Base-by-base conservation (phyloP, 1,140 invertebrate species). In the Phenacoccus solenopsis region DNA sequence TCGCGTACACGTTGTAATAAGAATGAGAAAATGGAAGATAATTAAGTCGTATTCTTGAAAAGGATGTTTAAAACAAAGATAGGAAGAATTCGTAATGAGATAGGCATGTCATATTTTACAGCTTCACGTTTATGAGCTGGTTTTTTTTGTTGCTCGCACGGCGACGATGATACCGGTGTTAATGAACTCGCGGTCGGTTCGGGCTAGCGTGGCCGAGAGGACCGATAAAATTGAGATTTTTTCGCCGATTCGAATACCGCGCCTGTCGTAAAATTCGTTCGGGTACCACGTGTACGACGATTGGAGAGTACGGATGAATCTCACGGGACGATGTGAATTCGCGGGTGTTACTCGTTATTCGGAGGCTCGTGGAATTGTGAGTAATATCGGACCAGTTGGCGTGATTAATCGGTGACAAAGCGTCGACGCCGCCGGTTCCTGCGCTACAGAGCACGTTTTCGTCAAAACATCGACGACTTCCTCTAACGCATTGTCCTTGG, bases 11-110 rank as follows among this genome's bases (percentile, higher is more conserved):
- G 38, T 49, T 32, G 30, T 32, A 9, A 49, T 49, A 49, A 49
- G 38, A 49, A 49, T 49, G 38, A 49, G 38, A 49, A 49, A 49
- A 49, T 49, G 38, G 16, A 49, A 49, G 38, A 49, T 49, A 49
- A 49, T 49, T 49, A 49, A 49, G 38, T 49, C 38, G 38, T 49
- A 49, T 49, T 49, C 38, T 49, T 49, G 38, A 49, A 49, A 49
- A 49, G 38, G 38, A 49, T 49, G 38, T 49, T n/a, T 49, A 49
- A 49, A 49, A 49, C 38, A 49, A 49, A 49, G 38, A 49, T 49
- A 49, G 13, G 38, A 49, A 49, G 38, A 49, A 49, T 49, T 49
- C 38, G 38, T 49, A 49, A 49, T 49, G 38, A 49, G 38, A 49
- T 49, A 49, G 38, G 38, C 38, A 49, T 49, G 38, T 49, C 38